Percentiles rank a stretch among this genome's conserved stretches.
Conservation (phyloP, 2,113 vertebrate species). For the Oenanthe melanoleuca region DNA sequence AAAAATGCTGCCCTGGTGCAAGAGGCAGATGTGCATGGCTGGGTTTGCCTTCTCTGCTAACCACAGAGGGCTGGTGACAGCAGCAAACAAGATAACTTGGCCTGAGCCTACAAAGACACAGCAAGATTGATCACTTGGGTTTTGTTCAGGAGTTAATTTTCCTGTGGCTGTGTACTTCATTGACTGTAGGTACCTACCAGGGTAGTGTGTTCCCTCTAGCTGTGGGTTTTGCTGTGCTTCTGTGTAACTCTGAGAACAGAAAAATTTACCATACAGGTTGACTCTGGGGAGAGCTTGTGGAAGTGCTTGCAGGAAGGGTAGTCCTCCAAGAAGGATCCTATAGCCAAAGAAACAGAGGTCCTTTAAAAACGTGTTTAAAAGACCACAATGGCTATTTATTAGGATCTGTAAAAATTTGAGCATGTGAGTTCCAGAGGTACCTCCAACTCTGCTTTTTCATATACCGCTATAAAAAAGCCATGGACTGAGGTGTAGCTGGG, state of each 20-base stretch:
- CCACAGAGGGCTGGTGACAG: not conserved
- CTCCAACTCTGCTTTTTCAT: not conserved
- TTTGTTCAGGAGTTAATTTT: not conserved
- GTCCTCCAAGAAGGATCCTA: not conserved
- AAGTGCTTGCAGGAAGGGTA: not conserved
- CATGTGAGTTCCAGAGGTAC: not conserved
- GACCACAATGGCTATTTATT: not conserved
- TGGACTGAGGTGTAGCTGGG: not conserved
- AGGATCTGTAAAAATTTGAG: not conserved
- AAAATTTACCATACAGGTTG: not conserved
- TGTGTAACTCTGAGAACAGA: not conserved
- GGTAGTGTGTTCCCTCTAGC: not conserved
- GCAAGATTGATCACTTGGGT: not conserved
- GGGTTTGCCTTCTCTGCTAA: not conserved
- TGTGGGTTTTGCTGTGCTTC: not conserved
- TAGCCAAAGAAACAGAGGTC: not conserved
- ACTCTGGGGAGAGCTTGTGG: not conserved
- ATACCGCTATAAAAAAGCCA: not conserved
- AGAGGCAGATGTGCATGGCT: not conserved
- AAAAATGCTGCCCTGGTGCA: not conserved
- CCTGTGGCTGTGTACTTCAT: not conserved
- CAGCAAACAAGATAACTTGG: not conserved
- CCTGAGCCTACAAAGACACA: not conserved
- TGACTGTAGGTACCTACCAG: not conserved
- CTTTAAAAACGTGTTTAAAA: not conserved